A percentile compares a stretch with the other conserved stretches of the same genome.
These are phyloP conservation scores for Macrotis lagotis DNA, from an alignment of 2,113 vertebrate species.

Conservation along the genomic window DNA sequence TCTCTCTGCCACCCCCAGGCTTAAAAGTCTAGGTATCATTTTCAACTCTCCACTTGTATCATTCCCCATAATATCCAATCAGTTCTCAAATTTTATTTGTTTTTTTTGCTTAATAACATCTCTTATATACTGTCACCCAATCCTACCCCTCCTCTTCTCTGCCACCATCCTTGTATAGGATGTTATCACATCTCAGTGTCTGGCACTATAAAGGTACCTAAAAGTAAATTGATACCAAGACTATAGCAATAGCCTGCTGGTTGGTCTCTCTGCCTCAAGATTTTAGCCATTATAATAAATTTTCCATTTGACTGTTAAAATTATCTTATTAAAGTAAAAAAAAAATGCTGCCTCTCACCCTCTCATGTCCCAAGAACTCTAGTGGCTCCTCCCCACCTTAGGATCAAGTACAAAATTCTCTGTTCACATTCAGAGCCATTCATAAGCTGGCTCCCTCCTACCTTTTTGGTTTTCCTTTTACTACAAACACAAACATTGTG, in stretches of 20 bases:
- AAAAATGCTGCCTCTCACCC: neutral
- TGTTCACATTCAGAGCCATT: neutral
- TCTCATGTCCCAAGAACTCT: neutral
- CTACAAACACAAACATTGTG: neutral
- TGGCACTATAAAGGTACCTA: rapidly evolving
- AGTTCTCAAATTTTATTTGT: neutral
- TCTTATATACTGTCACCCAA: neutral
- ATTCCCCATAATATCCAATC: neutral
- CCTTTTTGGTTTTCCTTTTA: neutral
- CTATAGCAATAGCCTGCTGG: neutral
- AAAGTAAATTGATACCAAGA: neutral
- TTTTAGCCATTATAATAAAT: neutral
- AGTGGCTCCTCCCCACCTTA: neutral
- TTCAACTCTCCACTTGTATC: neutral
- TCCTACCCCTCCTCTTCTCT: neutral
- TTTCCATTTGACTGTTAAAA: neutral
- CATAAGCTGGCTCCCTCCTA: neutral
- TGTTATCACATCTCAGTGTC: neutral
- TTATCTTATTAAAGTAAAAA: neutral
- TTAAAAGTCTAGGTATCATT: neutral
- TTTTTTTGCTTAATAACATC: neutral
- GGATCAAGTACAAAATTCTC: neutral
- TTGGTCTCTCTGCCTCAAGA: neutral
- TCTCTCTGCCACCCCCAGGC: neutral
- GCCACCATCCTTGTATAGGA: neutral